Base-by-base conservation (phyloP, 2,797 vertebrate species). In the Dromococcyx pavoninus region DNA sequence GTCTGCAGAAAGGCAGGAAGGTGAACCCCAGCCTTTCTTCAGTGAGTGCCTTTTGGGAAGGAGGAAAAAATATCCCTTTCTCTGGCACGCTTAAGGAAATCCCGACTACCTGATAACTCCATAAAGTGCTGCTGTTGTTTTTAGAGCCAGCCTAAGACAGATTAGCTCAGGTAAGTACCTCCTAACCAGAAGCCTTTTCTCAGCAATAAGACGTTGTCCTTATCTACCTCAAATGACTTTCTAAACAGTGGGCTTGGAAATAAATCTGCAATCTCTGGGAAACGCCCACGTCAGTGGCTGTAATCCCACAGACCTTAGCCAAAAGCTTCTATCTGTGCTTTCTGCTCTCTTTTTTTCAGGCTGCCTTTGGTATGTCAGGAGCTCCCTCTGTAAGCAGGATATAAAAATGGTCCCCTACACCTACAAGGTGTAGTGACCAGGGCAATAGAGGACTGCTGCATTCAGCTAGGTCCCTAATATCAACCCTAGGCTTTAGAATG, bases 131-230 rank as follows among this genome's bases (percentile, higher is more conserved):
- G 78, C 72, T 88, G 85, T 89, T 94, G 91, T 94, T 96, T 95
- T 87, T 64, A 95, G 82, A 93, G 70, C 67, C 27, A 11, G 79
- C 60, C 91, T 76, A 87, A 91, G 33, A 64, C 51, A 96, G 86
- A 97, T 92, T 90, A 92, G 71, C 91, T 86, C 91, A 93, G 85
- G 93, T 69, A 93, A 93, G 76, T 71, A 93, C 65, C 90, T 95
- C 81, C 79, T 69, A 89, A 84, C 70, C 74, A 93, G 80, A 80
- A 95, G 77, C 79, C 51, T 91, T 61, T 76, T 95, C 91, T 91
- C 80, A 93, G 88, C 78, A 95, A 78, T 70, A 91, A 94, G 82
- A 95, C 86, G 92, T 88, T 57, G 88, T 75, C 91, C 95, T 93
- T 93, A 93, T 78, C 95, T 89, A 93, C 91, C 88, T 96, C 73